These are phyloP conservation scores for Numida meleagris DNA, from an alignment of 2,113 vertebrate genomes.

Conservation along the genomic window DNA sequence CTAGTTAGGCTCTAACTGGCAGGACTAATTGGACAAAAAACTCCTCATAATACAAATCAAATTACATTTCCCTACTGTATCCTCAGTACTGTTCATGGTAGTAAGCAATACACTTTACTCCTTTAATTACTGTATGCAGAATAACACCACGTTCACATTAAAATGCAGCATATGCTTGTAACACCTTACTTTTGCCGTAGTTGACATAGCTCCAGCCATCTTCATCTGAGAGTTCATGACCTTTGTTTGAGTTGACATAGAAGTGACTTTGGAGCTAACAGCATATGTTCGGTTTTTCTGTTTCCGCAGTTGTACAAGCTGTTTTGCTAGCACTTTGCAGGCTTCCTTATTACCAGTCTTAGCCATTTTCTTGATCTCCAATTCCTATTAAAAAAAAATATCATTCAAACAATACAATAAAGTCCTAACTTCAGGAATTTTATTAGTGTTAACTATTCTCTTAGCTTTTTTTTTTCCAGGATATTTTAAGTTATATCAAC, in stretches of 20 bases:
- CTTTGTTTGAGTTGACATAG: conserved; percentile 95
- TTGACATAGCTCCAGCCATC: conserved; percentile 98
- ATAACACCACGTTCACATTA: background rate
- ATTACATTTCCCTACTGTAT: background rate
- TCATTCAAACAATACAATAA: background rate
- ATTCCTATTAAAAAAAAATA: conserved; percentile 78
- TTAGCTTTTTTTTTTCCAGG: too few relatives aligned
- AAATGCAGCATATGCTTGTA: background rate
- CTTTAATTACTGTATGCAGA: background rate
- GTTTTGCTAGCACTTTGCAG: conserved; percentile 96
- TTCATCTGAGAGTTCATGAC: conserved; percentile 99
- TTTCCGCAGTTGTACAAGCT: conserved; percentile 92
- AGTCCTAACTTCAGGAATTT: background rate
- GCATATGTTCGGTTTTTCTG: conserved; percentile 95
- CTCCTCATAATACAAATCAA: background rate
- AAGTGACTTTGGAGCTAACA: conserved; percentile 97
- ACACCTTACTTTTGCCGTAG: conserved; percentile 90
- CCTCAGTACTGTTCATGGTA: background rate
- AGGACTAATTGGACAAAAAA: background rate
- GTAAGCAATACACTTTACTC: background rate
- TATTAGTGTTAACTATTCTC: too few relatives aligned
- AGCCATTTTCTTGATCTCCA: conserved; percentile 99
- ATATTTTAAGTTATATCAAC: background rate
- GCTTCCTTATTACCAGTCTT: conserved; percentile 95
- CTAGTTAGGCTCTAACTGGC: background rate